Conservation (phyloP, 2,888 invertebrate species). For the Gandaritis pyraliata region DNA sequence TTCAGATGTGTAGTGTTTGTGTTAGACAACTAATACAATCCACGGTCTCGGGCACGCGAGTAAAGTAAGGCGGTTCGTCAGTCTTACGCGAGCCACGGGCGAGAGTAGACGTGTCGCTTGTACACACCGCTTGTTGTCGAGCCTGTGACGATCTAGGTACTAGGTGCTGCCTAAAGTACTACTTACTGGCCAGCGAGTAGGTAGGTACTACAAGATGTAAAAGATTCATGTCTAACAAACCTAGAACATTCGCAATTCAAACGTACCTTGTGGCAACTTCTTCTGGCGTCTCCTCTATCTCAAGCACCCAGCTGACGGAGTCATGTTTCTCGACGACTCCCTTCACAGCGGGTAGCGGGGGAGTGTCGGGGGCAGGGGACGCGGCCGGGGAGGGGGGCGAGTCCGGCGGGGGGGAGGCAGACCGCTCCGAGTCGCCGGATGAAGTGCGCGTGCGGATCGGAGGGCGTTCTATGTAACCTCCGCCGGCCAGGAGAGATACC, state of each 20-base stretch:
- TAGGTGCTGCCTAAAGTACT: too few species aligned
- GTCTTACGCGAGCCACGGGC: too few species aligned
- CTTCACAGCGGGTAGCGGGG: conserved; percentile 90
- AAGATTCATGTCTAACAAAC: too few species aligned
- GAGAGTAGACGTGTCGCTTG: too few species aligned
- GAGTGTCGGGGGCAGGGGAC: conserved; percentile 66
- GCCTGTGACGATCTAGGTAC: too few species aligned
- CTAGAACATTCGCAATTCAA: conserved; percentile 1
- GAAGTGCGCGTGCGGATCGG: conserved; percentile 73
- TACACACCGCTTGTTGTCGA: too few species aligned
- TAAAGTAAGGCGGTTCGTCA: too few species aligned
- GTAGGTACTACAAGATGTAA: too few species aligned
- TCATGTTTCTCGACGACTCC: conserved; percentile 93
- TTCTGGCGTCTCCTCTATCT: conserved; percentile 90
- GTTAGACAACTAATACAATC: too few species aligned
- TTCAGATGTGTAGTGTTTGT: too few species aligned
- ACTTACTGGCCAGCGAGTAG: too few species aligned
- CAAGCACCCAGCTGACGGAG: conserved; percentile 94
- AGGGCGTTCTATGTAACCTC: conserved; percentile 72
- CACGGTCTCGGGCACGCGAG: too few species aligned
- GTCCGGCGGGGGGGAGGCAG: conserved; percentile 71
- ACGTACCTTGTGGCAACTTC: conserved; percentile 85
- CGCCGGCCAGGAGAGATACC: conserved; percentile 73
- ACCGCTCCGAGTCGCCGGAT: conserved; percentile 71
- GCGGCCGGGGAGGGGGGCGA: conserved; percentile 68